phyloP scores from a whole-genome alignment of 1,140 invertebrate genomes.

The Cydia splendana region DNA sequence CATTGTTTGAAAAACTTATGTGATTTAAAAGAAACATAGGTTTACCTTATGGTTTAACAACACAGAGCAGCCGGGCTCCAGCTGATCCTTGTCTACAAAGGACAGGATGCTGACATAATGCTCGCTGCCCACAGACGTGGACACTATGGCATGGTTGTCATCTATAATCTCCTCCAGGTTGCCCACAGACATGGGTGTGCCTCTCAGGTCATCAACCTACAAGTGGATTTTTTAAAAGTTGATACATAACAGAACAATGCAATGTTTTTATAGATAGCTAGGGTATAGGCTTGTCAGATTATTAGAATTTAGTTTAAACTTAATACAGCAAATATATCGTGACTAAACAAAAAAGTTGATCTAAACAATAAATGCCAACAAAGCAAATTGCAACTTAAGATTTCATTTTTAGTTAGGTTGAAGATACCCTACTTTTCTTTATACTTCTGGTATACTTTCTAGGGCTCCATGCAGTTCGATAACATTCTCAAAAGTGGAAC shows the following conservation, averaged over 20 bases:
- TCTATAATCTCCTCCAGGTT: constrained; percentile 99
- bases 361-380: too few species aligned
- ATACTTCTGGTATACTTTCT: too few species aligned
- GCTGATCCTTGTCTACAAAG: constrained; percentile 99
- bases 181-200: constrained; percentile 99
- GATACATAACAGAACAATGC: constrained; percentile 21
- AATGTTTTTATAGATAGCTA: neutral
- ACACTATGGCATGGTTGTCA: constrained; percentile 99
- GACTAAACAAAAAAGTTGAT: too few species aligned
- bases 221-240: neutral
- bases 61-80: constrained; percentile 99
- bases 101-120: constrained; percentile 99
- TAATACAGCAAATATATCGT: neutral
- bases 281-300: neutral
- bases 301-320: neutral
- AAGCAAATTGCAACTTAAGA: too few species aligned
- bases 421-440: too few species aligned
- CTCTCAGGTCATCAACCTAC: constrained; percentile 97
- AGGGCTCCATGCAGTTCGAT: too few species aligned
- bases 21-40: too few species aligned
- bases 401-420: too few species aligned
- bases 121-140: constrained; percentile 99
- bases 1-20: too few species aligned
- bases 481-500: neutral
- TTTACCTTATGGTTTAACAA: constrained; percentile 96